Evolutionary conservation across 2,113 vertebrate species (phyloP).

Genomic region (Sapayoa aenigma): DNA sequence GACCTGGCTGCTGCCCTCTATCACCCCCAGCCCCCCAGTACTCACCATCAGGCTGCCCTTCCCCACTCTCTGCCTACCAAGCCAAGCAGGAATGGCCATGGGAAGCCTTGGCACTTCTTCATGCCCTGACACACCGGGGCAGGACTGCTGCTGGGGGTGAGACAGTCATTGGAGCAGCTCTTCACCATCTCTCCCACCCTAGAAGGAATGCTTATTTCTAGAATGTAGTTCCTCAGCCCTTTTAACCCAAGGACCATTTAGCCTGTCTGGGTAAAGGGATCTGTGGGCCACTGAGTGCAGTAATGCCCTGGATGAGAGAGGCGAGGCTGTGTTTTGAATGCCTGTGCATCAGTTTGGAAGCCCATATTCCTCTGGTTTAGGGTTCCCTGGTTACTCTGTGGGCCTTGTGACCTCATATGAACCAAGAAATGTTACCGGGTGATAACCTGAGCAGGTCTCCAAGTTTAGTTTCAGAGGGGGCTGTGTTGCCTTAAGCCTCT

Average conservation of each 20-base stretch:
- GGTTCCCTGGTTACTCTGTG: background rate
- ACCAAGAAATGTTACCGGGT: background rate
- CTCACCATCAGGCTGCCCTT: rapidly evolving
- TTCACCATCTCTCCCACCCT: background rate
- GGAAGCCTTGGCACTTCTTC: background rate
- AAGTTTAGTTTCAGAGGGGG: background rate
- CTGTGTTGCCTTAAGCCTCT: rapidly evolving
- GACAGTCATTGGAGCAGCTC: background rate
- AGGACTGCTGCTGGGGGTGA: background rate
- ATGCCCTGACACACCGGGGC: rapidly evolving
- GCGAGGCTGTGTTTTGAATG: background rate
- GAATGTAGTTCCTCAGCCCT: background rate
- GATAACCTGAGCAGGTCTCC: background rate
- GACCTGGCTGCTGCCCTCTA: background rate
- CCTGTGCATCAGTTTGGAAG: background rate
- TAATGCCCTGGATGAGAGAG: background rate
- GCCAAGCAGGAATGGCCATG: rapidly evolving
- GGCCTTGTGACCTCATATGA: background rate
- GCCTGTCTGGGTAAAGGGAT: background rate
- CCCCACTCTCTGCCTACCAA: rapidly evolving
- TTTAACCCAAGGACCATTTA: background rate
- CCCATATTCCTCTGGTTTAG: background rate
- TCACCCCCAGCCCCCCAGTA: background rate
- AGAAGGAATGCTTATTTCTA: background rate
- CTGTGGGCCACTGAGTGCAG: background rate